Evolutionary conservation across 2,113 vertebrate species (phyloP), one percentile per base, ranked within the genome.

Genomic region (Podilymbus podiceps): DNA sequence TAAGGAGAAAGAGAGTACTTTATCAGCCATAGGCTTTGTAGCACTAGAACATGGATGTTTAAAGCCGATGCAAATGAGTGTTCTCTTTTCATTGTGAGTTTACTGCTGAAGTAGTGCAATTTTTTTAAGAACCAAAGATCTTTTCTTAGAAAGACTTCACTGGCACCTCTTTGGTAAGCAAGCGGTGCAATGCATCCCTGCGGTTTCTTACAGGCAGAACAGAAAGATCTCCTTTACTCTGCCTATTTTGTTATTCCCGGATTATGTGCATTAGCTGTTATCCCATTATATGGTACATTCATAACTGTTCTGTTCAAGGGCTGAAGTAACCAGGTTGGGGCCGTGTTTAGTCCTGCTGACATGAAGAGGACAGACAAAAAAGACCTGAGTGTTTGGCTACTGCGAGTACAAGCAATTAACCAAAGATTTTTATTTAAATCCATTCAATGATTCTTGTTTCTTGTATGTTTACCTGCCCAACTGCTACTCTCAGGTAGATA

Each of bases 201-300:
- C 3, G n/a, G 93, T 96, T 97, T 69, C 93, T 91, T 96, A 93
- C 83, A 95, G 95, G 84, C 93, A 1, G 67, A 64, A 81, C 92
- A 96, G 96, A 96, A 93, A 94, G 91, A 75, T 94, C 83, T 44
- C 71, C 91, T 94, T 92, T 96, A 11, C 91, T 62, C 35, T 77
- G 35, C 93, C 40, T 27, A 2, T 95, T 97, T 98, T 97, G 97
- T 98, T 95, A 77, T 97, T 47, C 8, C 30, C 62, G 98, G 98
- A 98, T 98, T 98, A 98, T 94, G 97, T 94, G 95, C 94, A 16
- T 95, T 88, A 96, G 97, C 98, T 98, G 98, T 98, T 98, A 97
- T 97, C 98, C 97, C 94, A 98, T 98, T 98, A 86, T 96, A 98
- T 90, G 92, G 90, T 89, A 78, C 98, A 98, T 97, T 98, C 94